phyloP scores from a whole-genome alignment of 2,113 vertebrate species.

The Python bivittatus region DNA sequence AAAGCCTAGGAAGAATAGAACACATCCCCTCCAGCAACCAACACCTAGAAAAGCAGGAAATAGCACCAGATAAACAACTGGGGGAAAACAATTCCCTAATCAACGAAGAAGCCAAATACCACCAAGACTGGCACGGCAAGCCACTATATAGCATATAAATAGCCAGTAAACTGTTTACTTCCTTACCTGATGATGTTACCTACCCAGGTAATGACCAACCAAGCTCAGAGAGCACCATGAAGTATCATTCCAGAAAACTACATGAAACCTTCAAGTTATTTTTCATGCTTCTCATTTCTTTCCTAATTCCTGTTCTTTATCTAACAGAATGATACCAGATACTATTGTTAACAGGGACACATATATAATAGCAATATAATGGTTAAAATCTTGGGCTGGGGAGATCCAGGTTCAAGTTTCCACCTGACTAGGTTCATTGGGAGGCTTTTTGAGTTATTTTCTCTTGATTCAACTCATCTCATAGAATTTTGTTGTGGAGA shows the following conservation, averaged over 20 bases:
- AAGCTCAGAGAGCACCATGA: too few species aligned
- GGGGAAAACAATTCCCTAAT: neutral
- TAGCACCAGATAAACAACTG: neutral
- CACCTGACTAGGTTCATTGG: neutral
- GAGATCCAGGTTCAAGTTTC: too few species aligned
- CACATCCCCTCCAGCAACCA: neutral
- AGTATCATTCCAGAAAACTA: neutral
- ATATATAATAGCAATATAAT: too few species aligned
- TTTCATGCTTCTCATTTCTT: neutral
- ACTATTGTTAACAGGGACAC: neutral
- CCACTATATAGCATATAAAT: neutral
- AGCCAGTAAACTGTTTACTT: neutral
- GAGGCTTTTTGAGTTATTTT: neutral
- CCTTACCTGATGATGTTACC: neutral
- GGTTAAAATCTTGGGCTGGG: too few species aligned
- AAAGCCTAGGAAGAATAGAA: neutral
- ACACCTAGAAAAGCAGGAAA: neutral
- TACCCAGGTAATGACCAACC: neutral
- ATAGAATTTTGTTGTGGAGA: neutral
- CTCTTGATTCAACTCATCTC: neutral
- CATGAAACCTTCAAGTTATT: neutral
- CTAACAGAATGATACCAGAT: neutral
- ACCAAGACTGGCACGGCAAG: neutral
- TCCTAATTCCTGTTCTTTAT: neutral
- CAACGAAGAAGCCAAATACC: neutral